Percentiles rank a stretch among this genome's conserved stretches.
These are phyloP conservation scores for Colletes gigas DNA, from an alignment of 1,140 invertebrate species.

Conservation along the genomic window DNA sequence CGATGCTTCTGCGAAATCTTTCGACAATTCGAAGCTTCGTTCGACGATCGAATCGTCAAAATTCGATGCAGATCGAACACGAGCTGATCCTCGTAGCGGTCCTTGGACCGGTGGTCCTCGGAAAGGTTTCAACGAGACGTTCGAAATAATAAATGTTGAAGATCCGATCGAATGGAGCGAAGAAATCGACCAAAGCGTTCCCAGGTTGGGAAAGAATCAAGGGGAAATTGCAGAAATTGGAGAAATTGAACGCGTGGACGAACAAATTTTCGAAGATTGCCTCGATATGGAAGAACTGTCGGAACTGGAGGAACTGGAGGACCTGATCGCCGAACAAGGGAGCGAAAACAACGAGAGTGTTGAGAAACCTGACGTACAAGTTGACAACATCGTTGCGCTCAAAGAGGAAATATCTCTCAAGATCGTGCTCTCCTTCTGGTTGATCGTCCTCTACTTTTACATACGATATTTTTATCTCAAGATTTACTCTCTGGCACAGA, in stretches of 20 bases:
- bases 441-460: background rate
- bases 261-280: background rate
- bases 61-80: too few relatives aligned
- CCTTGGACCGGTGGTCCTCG: background rate
- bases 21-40: too few relatives aligned
- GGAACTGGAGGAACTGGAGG: background rate
- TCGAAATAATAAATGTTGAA: background rate
- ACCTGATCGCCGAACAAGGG: too few relatives aligned
- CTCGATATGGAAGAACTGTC: background rate
- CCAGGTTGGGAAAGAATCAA: background rate
- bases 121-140: background rate
- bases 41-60: too few relatives aligned
- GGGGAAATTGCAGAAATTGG: too few relatives aligned
- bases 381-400: fast-evolving
- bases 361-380: too few relatives aligned
- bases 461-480: background rate
- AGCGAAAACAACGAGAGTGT: background rate
- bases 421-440: background rate
- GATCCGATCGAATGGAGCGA: background rate
- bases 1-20: too few relatives aligned
- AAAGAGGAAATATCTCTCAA: background rate
- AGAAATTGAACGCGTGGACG: too few relatives aligned
- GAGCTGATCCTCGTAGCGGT: background rate
- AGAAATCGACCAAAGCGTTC: background rate
- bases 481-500: background rate